Base-by-base conservation (phyloP, 2,797 vertebrate genomes). In the Gymnothorax javanicus region DNA sequence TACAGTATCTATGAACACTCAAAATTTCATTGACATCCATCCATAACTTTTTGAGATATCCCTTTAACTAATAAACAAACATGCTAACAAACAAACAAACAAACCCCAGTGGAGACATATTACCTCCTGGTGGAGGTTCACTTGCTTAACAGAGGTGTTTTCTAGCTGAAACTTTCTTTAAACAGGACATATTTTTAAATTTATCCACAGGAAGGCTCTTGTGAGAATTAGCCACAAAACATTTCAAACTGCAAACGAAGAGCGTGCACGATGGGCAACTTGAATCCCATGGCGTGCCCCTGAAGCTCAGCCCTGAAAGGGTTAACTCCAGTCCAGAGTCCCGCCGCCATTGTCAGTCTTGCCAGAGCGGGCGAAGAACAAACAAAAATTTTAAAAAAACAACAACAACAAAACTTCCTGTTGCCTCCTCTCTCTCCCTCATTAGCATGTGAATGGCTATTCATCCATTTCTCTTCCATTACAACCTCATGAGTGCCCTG, bases 401-500 rank as follows among this genome's bases (percentile, higher is more conserved):
- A 91, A 91, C 90, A 93, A 91, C 89, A 93, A 91, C 90, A 95
- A 96, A 97, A 97, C 96, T 96, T 97, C 96, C 94, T 94, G 92
- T 95, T 95, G 92, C 94, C 95, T 94, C 95, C 96, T 95, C 95
- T 93, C 95, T 93, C 95, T 95, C 94, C 94, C 95, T 97, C 95
- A 98, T 98, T 98, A 97, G 96, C 97, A 98, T 98, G 94, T 98
- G 97, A 97, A 97, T 97, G 92, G 96, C 96, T 95, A 96, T 97
- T 97, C 96, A 97, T 96, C 95, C 95, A 95, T 96, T 96, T 96
- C 96, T 97, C 96, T 95, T 89, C 96, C 96, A 94, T 96, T 97
- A 95, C 96, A 96, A 95, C 93, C 94, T 95, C 90, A 90, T 91
- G 95, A 97, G 95, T 94, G 93, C 94, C 96, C 94, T 94, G 95